phyloP scores from a whole-genome alignment of 2,113 vertebrate genomes.

The Rhipidura dahli region DNA sequence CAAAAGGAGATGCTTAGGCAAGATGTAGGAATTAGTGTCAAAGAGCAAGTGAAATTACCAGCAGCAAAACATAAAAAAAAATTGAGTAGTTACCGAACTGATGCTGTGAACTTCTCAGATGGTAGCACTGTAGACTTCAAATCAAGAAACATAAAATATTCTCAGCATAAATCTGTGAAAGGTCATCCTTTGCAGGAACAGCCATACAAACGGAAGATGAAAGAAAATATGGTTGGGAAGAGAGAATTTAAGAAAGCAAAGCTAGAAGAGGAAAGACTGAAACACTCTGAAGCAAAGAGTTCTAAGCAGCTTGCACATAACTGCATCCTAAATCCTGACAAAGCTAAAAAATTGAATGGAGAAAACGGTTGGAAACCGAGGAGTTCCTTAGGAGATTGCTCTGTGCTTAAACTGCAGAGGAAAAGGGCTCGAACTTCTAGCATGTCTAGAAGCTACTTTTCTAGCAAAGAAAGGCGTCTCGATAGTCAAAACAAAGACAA shows the following conservation, averaged over 20 bases:
- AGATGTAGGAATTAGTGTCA: not conserved
- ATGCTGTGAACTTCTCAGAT: not conserved
- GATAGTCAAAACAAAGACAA: constrained; percentile 33
- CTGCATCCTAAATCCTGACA: not conserved
- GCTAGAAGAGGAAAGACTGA: not conserved
- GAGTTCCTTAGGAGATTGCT: constrained; percentile 5
- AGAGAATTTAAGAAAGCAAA: constrained; percentile 16
- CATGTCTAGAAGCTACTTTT: not conserved
- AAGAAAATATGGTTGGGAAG: not conserved
- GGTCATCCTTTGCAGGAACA: constrained; percentile 42
- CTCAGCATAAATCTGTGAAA: constrained; percentile 6
- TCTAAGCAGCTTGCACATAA: not conserved
- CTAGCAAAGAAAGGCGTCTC: not conserved
- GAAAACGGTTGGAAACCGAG: constrained; percentile 1
- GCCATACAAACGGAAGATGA: constrained; percentile 48
- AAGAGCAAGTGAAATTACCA: not conserved
- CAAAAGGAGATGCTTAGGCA: not conserved
- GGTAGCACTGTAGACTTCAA: not conserved
- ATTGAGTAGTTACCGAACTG: not conserved
- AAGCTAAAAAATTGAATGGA: constrained; percentile 16
- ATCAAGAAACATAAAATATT: not conserved
- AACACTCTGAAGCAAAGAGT: not conserved
- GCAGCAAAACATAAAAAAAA: not conserved
- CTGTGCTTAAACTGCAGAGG: constrained; percentile 5
- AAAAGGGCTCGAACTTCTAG: constrained; percentile 7